These are phyloP conservation scores for Nebria salina DNA, from an alignment of 2,888 invertebrate genomes.

Conservation along the genomic window DNA sequence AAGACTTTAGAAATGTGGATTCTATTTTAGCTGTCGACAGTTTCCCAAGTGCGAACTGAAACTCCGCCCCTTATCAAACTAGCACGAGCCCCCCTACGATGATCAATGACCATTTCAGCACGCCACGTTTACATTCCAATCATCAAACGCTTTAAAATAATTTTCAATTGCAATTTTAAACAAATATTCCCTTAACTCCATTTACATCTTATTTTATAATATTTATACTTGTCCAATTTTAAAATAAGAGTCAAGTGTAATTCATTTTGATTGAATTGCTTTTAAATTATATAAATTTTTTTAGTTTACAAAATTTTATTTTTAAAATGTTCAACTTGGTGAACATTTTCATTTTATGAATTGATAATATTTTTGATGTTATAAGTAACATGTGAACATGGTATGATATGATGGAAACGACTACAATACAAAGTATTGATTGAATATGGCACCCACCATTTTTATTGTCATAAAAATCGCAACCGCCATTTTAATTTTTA, in stretches of 20 bases:
- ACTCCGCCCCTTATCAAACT: conserved; percentile 44
- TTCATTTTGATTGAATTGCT: too few species aligned
- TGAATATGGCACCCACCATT: conserved; percentile 41
- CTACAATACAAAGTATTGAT: conserved; percentile 47
- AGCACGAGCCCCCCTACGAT: conserved; percentile 39
- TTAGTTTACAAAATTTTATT: too few species aligned
- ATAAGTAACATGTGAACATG: conserved; percentile 31
- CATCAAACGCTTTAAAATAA: conserved; percentile 15
- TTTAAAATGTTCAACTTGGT: too few species aligned
- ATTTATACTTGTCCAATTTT: too few species aligned
- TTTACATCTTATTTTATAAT: neutral
- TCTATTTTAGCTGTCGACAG: conserved; percentile 40
- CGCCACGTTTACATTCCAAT: conserved; percentile 33
- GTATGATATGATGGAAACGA: conserved; percentile 35
- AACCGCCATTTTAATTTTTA: conserved; percentile 46
- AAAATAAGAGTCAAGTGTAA: too few species aligned
- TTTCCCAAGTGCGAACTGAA: conserved; percentile 35
- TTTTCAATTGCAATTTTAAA: conserved; percentile 3
- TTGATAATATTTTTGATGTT: neutral
- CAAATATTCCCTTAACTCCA: neutral
- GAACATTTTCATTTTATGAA: neutral
- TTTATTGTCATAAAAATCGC: conserved; percentile 42
- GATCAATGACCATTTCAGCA: conserved; percentile 47
- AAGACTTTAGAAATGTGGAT: conserved; percentile 45
- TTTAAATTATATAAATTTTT: too few species aligned